Conservation (phyloP, 2,888 invertebrate species). For the Cantharis nigra region DNA sequence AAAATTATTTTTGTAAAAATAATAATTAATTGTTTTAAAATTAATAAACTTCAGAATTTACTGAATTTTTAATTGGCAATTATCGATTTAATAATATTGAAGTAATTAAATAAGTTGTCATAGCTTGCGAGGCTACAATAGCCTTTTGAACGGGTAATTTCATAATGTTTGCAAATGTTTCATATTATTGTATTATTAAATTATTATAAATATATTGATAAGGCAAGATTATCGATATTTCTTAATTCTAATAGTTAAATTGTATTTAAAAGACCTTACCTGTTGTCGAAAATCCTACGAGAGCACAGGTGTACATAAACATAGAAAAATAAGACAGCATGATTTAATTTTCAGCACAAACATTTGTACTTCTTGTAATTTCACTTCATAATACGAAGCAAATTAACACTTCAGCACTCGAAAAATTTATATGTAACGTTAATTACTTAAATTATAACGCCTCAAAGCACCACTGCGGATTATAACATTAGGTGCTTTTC, state of each 20-base stretch:
- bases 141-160: too few species aligned
- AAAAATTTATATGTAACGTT: neutral
- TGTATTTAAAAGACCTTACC: constrained; percentile 8
- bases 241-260: neutral
- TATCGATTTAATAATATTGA: too few species aligned
- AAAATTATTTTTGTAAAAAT: too few species aligned
- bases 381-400: neutral
- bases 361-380: constrained; percentile 21
- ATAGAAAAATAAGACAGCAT: constrained; percentile 25
- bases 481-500: neutral
- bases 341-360: constrained; percentile 13
- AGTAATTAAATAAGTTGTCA: too few species aligned
- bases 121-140: too few species aligned
- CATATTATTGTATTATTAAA: too few species aligned
- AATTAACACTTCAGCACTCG: neutral
- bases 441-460: neutral
- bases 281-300: constrained; percentile 10
- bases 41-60: too few species aligned
- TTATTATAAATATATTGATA: too few species aligned
- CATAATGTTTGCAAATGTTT: too few species aligned
- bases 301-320: constrained; percentile 22
- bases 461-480: neutral
- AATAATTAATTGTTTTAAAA: too few species aligned
- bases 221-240: too few species aligned
- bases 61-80: too few species aligned